Base-by-base conservation (phyloP, 2,888 invertebrate species). In the Diarsia mendica region DNA sequence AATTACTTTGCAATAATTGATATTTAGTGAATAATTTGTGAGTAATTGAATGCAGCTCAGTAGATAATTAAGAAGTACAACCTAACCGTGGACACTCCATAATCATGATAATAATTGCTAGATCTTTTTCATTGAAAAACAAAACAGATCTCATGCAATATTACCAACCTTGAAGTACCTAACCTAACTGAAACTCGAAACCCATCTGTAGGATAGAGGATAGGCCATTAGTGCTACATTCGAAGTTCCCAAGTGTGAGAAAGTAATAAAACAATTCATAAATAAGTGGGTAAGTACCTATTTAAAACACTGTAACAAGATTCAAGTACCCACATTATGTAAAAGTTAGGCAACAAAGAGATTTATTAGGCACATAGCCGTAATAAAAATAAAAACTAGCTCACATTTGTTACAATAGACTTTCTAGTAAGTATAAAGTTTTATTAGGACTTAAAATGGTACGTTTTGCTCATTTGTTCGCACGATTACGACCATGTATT, bases 341-440 rank as follows among this genome's bases (percentile, higher is more conserved):
- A 18, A 48, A 82, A 82, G 61, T 75, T 79, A 46, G 60, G 10
- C 13, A 44, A 69, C 76, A 79, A 76, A 69, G 60, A 69, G 61
- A 76, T 82, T 79, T 79, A 82, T 82, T 65, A 23, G 33, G 66
- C 39, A 61, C n/a, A 23, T 39, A 55, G 66, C 10, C 8, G n/a
- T 69, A 82, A 82, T 69, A 82, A 82, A 80, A 82, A 82, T 69
- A 82, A 82, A 80, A 82, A 55, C 46, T 67, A 39, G 39, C 15
- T 53, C 20, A 55, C 48, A 64, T 75, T 68, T 68, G 60, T 61
- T 55, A 75, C 67, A 76, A 66, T 75, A 55, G 46, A 55, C 44
- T 11, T 53, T 53, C 3, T 11, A 48, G 33, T 44, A 60, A 60
- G 75, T 55, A 53, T 39, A 64, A 48, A 61, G 48, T 81, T 79